Conservation (phyloP, 2,113 vertebrate genomes). For the Passer domesticus region DNA sequence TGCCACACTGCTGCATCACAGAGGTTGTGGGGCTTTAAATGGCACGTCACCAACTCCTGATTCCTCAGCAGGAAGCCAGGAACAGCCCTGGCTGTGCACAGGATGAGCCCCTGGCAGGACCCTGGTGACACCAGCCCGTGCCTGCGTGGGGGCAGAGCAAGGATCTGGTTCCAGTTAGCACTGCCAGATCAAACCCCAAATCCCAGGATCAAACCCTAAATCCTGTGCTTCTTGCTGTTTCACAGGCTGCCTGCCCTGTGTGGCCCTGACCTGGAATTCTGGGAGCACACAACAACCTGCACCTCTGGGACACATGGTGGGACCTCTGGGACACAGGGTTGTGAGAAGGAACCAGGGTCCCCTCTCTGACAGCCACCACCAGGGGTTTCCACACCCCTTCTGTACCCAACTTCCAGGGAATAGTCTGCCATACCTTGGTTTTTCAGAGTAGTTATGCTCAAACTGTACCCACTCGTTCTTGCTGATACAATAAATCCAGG, state of each 20-base stretch:
- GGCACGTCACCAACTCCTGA: neutral
- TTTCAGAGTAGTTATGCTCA: slow-evolving; percentile 85
- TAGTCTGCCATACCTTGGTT: slow-evolving; percentile 80
- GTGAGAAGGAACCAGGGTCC: accelerated
- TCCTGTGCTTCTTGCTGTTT: accelerated
- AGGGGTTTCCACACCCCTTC: neutral
- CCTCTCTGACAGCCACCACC: neutral
- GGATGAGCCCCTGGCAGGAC: neutral
- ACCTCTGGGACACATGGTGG: neutral
- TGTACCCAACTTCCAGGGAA: neutral
- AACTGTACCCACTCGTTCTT: slow-evolving; percentile 92
- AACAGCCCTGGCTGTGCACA: neutral
- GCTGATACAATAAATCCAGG: slow-evolving; percentile 92
- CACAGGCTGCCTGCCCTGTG: neutral
- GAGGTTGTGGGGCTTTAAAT: neutral
- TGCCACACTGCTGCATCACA: accelerated
- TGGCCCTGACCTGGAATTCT: accelerated
- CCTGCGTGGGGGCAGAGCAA: neutral
- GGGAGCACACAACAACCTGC: accelerated
- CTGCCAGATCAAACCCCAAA: neutral
- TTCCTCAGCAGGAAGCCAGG: neutral
- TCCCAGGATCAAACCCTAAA: too few relatives aligned
- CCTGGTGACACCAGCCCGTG: accelerated
- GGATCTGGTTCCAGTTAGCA: neutral
- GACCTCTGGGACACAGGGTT: neutral